Evolutionary conservation across 2,113 vertebrate genomes (phyloP), one percentile per base, ranked within the genome.

Genomic region (Oophaga pumilio): DNA sequence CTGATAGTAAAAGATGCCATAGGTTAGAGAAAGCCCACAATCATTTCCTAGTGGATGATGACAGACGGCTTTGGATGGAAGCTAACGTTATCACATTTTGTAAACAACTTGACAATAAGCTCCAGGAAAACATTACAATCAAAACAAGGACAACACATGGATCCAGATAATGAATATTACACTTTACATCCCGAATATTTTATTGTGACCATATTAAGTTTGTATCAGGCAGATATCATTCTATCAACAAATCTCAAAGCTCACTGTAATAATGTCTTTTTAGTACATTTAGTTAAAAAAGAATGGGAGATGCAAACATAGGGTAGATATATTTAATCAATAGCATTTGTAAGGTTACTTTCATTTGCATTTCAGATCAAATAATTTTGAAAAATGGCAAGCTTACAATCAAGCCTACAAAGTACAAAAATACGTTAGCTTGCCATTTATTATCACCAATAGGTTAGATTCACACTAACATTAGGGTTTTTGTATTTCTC

Each of bases 81-180:
- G 76, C 87, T 68, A 88, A 88, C 76, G 86, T 83, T 43, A 82
- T 76, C 68, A 62, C 77, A 88, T 90, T 90, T 93, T 60, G 26
- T 88, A 90, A 87, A 91, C 91, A 91, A 92, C 90, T 90, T 90
- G 57, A 83, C 56, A 73, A 66, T 76, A 83, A 83, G 69, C 86
- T 66, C 59, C 73, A 62, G 71, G 56, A 69, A 76, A 76, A 33
- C 60, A 15, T 74, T 81, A 82, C 18, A 82, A 87, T 82, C 82
- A 83, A 85, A 77, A 88, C 68, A 77, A 68, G 68, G 59, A 76
- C 52, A 22, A 53, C 22, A 53, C 60, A 33, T 49, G 79, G 28
- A 64, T 87, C 49, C 13, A 79, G 52, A 87, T 81, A 57, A 71
- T 68, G 18, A 59, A 71, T 71, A 81, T 81, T 33, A 69, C 9